phyloP scores from a whole-genome alignment of 1,140 invertebrate genomes.

The Oppia nitens region DNA sequence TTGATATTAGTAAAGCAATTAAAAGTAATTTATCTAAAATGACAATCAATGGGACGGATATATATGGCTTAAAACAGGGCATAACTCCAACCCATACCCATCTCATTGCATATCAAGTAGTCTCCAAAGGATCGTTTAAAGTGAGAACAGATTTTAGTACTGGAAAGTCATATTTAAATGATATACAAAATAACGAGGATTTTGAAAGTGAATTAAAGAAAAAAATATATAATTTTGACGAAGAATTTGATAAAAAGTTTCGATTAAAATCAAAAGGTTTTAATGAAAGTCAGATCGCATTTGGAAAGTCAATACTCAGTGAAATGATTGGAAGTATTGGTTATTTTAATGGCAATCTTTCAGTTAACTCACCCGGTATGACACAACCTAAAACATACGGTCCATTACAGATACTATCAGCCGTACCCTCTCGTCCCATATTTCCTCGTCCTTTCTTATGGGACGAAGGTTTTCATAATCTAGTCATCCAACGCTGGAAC shows the following conservation, averaged over 20 bases:
- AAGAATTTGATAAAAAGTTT: slow-evolving; percentile 14
- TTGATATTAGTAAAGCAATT: slow-evolving; percentile 58
- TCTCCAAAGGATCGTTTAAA: slow-evolving; percentile 57
- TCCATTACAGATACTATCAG: slow-evolving; percentile 74
- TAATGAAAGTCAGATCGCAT: slow-evolving; percentile 33
- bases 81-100: slow-evolving; percentile 38
- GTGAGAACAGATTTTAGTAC: slow-evolving; percentile 47
- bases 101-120: slow-evolving; percentile 55
- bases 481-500: slow-evolving; percentile 78
- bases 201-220: slow-evolving; percentile 10
- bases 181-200: too few species aligned
- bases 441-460: slow-evolving; percentile 98
- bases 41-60: background rate
- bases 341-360: slow-evolving; percentile 83
- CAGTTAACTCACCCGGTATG: slow-evolving; percentile 64
- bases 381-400: slow-evolving; percentile 65
- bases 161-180: slow-evolving; percentile 33
- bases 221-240: slow-evolving; percentile 3
- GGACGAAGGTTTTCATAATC: slow-evolving; percentile 98
- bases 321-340: slow-evolving; percentile 92
- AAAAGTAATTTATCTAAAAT: slow-evolving; percentile 30
- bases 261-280: background rate
- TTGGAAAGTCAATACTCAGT: slow-evolving; percentile 74
- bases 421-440: slow-evolving; percentile 88
- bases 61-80: background rate